A percentile compares a stretch with the other conserved stretches of the same genome.
Evolutionary conservation across 2,113 vertebrate genomes (phyloP).

Genomic region (Bubo scandiacus): DNA sequence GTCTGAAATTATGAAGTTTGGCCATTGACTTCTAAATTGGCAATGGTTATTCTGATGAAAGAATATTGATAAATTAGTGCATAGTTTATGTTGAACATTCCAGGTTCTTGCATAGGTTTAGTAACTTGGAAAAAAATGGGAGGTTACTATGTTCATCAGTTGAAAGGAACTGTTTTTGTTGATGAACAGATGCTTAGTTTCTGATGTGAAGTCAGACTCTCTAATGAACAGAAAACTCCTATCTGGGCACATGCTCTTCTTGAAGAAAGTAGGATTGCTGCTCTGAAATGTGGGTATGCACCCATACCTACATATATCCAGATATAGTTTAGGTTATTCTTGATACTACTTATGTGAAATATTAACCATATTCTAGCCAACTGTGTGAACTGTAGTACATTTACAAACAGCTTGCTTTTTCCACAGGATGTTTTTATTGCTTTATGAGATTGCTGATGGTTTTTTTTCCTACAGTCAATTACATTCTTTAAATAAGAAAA

Average conservation of each 20-base stretch:
- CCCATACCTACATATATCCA: not conserved
- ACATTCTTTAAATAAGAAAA: not conserved
- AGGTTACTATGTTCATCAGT: not conserved
- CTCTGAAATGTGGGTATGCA: not conserved
- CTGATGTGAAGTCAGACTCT: not conserved
- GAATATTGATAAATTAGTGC: not conserved
- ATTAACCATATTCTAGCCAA: not conserved
- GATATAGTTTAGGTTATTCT: not conserved
- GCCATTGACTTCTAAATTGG: not conserved
- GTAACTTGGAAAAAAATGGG: not conserved
- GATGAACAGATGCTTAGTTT: not conserved
- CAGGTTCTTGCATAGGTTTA: not conserved
- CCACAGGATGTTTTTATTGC: not conserved
- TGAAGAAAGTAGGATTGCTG: not conserved
- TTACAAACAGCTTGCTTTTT: not conserved
- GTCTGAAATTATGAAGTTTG: not conserved
- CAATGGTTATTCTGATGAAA: not conserved
- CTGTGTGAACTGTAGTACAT: not conserved
- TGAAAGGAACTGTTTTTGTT: not conserved
- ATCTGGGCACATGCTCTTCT: not conserved
- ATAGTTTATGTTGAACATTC: not conserved
- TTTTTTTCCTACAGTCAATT: not conserved
- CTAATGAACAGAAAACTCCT: not conserved
- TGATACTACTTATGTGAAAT: not conserved
- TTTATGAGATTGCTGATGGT: not conserved